A percentile compares a stretch with the other conserved stretches of the same genome.
phyloP scores from a whole-genome alignment of 1,140 invertebrate species.

The Protaetia brevitarsis region DNA sequence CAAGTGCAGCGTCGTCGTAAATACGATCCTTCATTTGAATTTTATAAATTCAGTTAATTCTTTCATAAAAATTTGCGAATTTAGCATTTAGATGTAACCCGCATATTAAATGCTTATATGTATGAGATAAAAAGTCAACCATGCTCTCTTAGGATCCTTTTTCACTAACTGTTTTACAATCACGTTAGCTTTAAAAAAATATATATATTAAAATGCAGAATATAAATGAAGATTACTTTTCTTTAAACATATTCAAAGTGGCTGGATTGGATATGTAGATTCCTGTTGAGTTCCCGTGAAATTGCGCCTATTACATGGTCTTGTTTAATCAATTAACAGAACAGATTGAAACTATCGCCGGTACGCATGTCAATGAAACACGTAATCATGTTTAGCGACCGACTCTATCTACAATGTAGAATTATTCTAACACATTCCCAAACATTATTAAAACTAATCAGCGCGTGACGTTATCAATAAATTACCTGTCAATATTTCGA shows the following conservation, averaged over 20 bases:
- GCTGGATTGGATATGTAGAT: too few species aligned
- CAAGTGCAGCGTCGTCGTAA: not conserved
- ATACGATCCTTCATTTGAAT: not conserved
- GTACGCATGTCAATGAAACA: not conserved
- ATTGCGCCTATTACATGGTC: not conserved
- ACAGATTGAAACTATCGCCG: not conserved
- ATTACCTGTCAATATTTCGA: constrained; percentile 15
- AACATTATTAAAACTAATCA: constrained; percentile 13
- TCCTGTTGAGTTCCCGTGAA: too few species aligned
- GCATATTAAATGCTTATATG: too few species aligned
- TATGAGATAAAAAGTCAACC: too few species aligned
- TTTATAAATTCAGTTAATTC: not conserved
- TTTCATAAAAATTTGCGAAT: not conserved
- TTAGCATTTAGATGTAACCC: too few species aligned
- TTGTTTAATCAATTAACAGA: not conserved
- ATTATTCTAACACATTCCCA: constrained; percentile 1
- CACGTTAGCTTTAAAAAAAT: too few species aligned
- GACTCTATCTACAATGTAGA: not conserved
- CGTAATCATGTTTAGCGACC: not conserved
- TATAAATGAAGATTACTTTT: too few species aligned
- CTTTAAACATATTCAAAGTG: too few species aligned
- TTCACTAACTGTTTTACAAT: too few species aligned
- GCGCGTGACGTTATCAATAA: constrained; percentile 1
- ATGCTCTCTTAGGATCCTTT: too few species aligned
- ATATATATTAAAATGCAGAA: too few species aligned